Evolutionary conservation across 2,888 invertebrate species (phyloP).

Genomic region (Mesochorus sp.): DNA sequence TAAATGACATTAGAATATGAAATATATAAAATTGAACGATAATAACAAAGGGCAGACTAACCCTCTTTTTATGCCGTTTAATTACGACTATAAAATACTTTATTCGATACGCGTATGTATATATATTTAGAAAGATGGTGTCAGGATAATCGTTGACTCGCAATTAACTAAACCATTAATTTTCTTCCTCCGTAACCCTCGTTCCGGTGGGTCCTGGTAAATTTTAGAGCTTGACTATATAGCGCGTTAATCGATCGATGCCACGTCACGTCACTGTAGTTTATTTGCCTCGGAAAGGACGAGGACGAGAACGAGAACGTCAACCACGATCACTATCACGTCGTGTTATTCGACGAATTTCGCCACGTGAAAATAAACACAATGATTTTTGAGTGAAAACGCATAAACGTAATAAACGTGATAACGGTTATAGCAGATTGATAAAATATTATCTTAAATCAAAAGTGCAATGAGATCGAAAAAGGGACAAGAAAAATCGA

Average conservation of each 20-base stretch:
- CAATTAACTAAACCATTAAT: constrained; percentile 44
- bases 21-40: no score
- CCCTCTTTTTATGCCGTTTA: background rate
- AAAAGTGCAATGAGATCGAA: constrained; percentile 34
- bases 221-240: constrained; percentile 27
- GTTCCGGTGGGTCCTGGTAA: background rate
- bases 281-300: constrained; percentile 53
- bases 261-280: constrained; percentile 47
- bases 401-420: constrained; percentile 54
- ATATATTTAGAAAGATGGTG: background rate
- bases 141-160: background rate
- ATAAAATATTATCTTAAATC: background rate
- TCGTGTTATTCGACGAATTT: constrained; percentile 27
- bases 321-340: constrained; percentile 13
- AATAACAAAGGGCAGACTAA: no score
- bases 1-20: background rate
- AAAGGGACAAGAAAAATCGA: constrained; percentile 19
- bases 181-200: background rate
- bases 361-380: constrained; percentile 17
- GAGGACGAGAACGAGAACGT: constrained; percentile 12
- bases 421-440: constrained; percentile 8
- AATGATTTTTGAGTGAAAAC: constrained; percentile 66
- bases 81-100: background rate
- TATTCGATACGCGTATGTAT: background rate
- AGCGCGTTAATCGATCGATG: constrained; percentile 55